These are phyloP conservation scores for Pimpla rufipes DNA, from an alignment of 2,888 invertebrate genomes.

Conservation along the genomic window DNA sequence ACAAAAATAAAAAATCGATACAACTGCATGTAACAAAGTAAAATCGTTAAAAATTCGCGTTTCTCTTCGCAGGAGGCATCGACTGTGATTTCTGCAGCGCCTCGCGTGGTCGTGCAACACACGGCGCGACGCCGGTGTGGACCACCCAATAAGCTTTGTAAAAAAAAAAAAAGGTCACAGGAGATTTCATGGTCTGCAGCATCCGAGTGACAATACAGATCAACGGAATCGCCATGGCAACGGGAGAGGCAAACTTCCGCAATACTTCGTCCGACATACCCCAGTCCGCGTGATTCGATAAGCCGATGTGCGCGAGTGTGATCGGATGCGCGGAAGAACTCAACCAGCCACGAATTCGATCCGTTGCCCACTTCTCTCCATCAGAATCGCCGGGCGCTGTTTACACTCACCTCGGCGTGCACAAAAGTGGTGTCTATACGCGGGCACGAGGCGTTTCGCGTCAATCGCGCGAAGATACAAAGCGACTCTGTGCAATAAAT, in stretches of 20 bases:
- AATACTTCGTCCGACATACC: conserved; percentile 24
- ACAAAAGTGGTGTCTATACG: neutral
- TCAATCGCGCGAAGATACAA: neutral
- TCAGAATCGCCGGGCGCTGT: neutral
- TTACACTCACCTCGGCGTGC: neutral
- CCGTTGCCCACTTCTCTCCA: conserved; percentile 25
- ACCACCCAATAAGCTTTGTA: neutral
- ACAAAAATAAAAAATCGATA: neutral
- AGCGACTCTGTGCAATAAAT: neutral
- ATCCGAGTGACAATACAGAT: conserved; percentile 17
- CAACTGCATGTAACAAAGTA: neutral
- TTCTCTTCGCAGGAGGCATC: neutral
- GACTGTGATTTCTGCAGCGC: neutral
- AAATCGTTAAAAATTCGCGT: too few species aligned
- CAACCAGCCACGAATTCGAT: conserved; percentile 36
- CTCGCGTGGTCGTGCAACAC: neutral
- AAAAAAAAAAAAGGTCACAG: conserved; percentile 10
- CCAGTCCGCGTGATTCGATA: conserved; percentile 36
- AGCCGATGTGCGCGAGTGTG: conserved; percentile 24
- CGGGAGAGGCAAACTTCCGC: conserved; percentile 35
- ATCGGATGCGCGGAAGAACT: conserved; percentile 36
- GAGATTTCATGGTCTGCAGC: conserved; percentile 1
- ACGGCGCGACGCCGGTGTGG: neutral
- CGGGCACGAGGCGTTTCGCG: neutral
- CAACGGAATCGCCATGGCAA: conserved; percentile 26